A percentile compares a stretch with the other conserved stretches of the same genome.
Conservation (phyloP, 2,888 invertebrate genomes). For the Andrena bucephala region DNA sequence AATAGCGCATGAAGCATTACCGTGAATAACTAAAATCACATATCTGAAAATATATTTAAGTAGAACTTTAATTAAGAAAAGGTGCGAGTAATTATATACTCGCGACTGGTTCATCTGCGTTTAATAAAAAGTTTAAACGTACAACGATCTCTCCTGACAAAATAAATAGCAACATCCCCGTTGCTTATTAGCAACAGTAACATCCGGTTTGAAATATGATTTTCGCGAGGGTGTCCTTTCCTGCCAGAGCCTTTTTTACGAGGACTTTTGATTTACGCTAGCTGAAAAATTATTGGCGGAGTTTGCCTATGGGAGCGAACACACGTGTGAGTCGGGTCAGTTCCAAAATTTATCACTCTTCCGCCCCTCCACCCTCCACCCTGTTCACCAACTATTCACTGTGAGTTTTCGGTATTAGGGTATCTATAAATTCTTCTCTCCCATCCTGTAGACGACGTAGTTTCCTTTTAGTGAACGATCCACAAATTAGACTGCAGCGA, state of each 20-base stretch:
- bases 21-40: neutral
- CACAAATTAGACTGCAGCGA: slow-evolving; percentile 70
- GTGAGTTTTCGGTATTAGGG: slow-evolving; percentile 73
- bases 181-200: slow-evolving; percentile 28
- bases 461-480: slow-evolving; percentile 69
- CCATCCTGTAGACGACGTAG: slow-evolving; percentile 70
- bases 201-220: slow-evolving; percentile 24
- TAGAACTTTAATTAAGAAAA: neutral
- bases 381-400: slow-evolving; percentile 66
- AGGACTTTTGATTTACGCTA: slow-evolving; percentile 66
- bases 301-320: slow-evolving; percentile 56
- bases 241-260: slow-evolving; percentile 32
- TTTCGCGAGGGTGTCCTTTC: neutral
- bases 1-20: neutral
- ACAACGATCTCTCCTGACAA: no score
- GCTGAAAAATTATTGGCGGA: slow-evolving; percentile 68
- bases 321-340: slow-evolving; percentile 68
- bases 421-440: slow-evolving; percentile 73
- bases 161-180: neutral
- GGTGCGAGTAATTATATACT: neutral
- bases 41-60: neutral
- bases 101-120: neutral
- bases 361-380: neutral
- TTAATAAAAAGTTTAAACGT: neutral
- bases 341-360: slow-evolving; percentile 72